Evolutionary conservation across 2,888 invertebrate species (phyloP).

Genomic region (Minunthozetes semirufus): DNA sequence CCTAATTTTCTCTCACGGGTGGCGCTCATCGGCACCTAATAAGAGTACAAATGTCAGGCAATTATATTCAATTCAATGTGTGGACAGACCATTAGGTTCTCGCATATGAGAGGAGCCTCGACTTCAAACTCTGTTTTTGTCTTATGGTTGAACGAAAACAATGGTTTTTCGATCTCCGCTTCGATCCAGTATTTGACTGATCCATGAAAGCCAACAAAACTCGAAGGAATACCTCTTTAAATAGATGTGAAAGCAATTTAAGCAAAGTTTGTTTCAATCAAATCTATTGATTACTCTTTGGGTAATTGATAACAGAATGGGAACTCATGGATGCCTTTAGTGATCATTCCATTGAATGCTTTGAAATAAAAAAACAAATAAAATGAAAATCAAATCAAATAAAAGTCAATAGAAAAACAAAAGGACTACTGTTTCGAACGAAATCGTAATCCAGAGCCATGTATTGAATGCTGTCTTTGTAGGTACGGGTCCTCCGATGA

Average conservation of each 20-base stretch:
- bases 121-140: slow-evolving; percentile 9
- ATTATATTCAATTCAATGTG: not conserved
- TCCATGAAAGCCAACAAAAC: slow-evolving; percentile 7
- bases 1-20: not conserved
- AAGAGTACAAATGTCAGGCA: not conserved
- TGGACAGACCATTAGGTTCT: not conserved
- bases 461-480: not conserved
- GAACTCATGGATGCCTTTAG: slow-evolving; percentile 23
- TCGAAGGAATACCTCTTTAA: slow-evolving; percentile 16
- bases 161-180: slow-evolving; percentile 14
- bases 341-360: slow-evolving; percentile 18
- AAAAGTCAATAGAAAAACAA: not conserved
- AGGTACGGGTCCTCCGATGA: slow-evolving; percentile 4
- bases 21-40: not conserved
- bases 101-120: slow-evolving; percentile 11
- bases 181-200: slow-evolving; percentile 27
- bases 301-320: slow-evolving; percentile 5
- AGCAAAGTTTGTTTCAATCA: not conserved
- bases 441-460: not conserved
- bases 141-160: slow-evolving; percentile 26
- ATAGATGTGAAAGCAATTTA: not conserved
- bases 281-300: slow-evolving; percentile 12
- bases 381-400: not conserved
- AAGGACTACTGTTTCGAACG: not conserved
- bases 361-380: not conserved